Percentiles rank a stretch among this genome's conserved stretches.
Conservation (phyloP, 2,113 vertebrate genomes). For the Elanus axillaris region DNA sequence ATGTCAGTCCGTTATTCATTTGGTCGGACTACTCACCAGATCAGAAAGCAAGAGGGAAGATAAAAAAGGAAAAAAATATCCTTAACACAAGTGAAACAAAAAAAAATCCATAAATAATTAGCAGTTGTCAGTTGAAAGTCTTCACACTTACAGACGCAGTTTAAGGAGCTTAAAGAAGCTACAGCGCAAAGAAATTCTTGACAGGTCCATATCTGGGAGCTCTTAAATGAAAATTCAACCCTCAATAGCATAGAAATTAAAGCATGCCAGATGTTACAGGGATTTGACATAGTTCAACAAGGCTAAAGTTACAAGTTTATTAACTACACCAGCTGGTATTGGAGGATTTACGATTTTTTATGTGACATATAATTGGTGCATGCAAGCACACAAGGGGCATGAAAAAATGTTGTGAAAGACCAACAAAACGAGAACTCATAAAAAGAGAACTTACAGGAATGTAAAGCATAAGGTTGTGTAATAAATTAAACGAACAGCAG, state of each 20-base stretch:
- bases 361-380: conserved; percentile 19
- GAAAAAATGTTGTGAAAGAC: conserved; percentile 38
- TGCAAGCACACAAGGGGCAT: conserved; percentile 33
- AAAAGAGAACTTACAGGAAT: not conserved
- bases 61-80: not conserved
- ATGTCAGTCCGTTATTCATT: not conserved
- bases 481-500: conserved; percentile 71
- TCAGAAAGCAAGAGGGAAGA: not conserved
- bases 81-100: not conserved
- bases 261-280: conserved; percentile 66
- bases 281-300: conserved; percentile 28
- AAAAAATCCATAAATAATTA: not conserved
- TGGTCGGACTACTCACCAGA: not conserved
- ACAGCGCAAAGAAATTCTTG: conserved; percentile 36
- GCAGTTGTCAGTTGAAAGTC: not conserved
- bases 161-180: conserved; percentile 9
- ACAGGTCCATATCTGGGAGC: conserved; percentile 31
- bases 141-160: not conserved
- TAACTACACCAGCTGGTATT: conserved; percentile 54
- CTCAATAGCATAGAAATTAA: conserved; percentile 51
- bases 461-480: not conserved
- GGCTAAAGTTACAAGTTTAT: conserved; percentile 54
- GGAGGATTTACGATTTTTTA: conserved; percentile 45
- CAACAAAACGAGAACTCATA: not conserved
- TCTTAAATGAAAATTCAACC: conserved; percentile 63